Conservation (phyloP, 2,888 invertebrate genomes). For the Mythimna lalbum region DNA sequence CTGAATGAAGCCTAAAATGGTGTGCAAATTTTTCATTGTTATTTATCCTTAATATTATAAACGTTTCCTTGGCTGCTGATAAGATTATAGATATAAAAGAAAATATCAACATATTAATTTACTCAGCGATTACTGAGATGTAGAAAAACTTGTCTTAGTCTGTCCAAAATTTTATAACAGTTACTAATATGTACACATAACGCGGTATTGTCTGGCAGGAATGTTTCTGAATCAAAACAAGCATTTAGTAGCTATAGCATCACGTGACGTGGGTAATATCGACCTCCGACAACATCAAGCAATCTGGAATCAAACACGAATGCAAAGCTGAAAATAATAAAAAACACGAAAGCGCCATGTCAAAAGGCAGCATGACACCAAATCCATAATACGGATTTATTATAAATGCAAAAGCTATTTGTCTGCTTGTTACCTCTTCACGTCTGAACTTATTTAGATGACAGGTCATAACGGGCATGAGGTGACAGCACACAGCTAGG, state of each 20-base stretch:
- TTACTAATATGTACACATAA: no score
- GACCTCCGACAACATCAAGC: neutral
- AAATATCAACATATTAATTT: neutral
- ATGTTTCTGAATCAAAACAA: neutral
- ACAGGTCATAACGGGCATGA: no score
- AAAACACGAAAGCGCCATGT: neutral
- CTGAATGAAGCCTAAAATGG: neutral
- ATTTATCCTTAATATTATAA: neutral
- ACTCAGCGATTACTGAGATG: neutral
- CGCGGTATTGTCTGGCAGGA: neutral
- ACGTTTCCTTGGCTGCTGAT: neutral
- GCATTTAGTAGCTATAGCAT: neutral
- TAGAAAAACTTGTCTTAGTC: neutral
- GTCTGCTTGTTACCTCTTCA: neutral
- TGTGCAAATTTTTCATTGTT: neutral
- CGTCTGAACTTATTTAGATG: no score
- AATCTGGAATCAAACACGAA: neutral
- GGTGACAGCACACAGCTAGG: no score
- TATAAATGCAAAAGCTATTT: neutral
- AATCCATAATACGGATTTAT: neutral
- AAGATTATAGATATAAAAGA: neutral
- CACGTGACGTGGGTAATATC: neutral
- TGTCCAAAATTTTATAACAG: neutral
- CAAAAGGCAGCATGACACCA: conserved; percentile 2
- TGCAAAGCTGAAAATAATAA: neutral